phyloP scores from a whole-genome alignment of 2,113 vertebrate genomes.

The Halcyon senegalensis region DNA sequence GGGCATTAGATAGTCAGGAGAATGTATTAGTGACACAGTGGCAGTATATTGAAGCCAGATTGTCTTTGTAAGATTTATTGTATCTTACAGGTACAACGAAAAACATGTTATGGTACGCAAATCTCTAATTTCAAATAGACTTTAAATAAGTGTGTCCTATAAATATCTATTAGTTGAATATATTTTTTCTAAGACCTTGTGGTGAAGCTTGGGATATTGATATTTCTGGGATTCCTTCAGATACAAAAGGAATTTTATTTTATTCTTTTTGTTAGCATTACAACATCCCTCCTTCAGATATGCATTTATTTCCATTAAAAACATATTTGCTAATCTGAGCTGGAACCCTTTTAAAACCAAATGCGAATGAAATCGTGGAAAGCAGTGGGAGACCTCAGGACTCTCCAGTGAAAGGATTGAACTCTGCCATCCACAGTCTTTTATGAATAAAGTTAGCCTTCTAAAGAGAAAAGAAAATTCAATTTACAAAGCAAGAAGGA shows the following conservation, averaged over 20 bases:
- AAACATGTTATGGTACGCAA: not conserved
- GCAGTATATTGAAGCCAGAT: not conserved
- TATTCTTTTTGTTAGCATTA: not conserved
- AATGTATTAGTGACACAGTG: not conserved
- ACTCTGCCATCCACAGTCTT: not conserved
- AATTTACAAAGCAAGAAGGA: slow-evolving; percentile 34
- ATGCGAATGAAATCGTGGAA: not conserved
- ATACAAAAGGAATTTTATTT: not conserved
- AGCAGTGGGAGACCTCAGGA: not conserved
- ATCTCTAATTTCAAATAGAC: not conserved
- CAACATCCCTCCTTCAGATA: not conserved
- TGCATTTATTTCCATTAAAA: not conserved
- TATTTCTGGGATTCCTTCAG: not conserved
- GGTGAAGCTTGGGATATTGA: not conserved
- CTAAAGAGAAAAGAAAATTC: slow-evolving; percentile 44
- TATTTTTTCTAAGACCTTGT: not conserved
- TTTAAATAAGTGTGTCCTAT: not conserved
- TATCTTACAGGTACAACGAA: not conserved
- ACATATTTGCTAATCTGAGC: not conserved
- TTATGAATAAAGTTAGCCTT: slow-evolving; percentile 32
- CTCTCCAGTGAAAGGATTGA: slow-evolving; percentile 3
- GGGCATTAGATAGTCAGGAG: not conserved
- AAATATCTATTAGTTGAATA: not conserved
- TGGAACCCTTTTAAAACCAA: slow-evolving; percentile 15
- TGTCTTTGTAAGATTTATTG: not conserved